Conservation (phyloP, 2,797 vertebrate species). For the Crenuchus spilurus region DNA sequence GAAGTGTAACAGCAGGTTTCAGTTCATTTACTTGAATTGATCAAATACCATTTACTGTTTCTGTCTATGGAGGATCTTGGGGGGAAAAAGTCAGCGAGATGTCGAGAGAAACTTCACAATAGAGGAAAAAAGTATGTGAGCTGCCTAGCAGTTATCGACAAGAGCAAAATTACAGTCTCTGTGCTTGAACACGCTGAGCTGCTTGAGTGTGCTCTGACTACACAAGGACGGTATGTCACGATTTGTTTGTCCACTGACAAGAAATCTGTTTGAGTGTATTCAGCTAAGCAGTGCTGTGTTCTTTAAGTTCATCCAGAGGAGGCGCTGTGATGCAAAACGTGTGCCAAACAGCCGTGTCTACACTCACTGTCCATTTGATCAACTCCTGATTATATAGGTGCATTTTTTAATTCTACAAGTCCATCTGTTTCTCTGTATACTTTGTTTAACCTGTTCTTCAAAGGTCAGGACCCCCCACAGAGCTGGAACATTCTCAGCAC, state of each 20-base stretch:
- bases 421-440: no score
- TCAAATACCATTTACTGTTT: not conserved
- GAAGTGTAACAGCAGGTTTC: no score
- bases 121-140: not conserved
- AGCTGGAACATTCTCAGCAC: no score
- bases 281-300: not conserved
- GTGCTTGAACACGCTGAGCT: constrained; percentile 2
- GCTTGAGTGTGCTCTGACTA: not conserved
- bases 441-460: no score
- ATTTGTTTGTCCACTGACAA: not conserved
- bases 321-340: constrained; percentile 46
- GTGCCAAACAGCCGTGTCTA: constrained; percentile 4
- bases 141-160: not conserved
- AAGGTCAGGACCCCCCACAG: no score
- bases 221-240: not conserved
- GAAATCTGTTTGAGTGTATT: not conserved
- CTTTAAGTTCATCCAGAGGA: constrained; percentile 51
- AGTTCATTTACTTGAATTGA: not conserved
- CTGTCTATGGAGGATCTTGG: not conserved
- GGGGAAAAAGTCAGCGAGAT: not conserved
- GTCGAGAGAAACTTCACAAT: not conserved
- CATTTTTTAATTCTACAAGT: no score
- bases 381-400: no score
- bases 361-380: no score
- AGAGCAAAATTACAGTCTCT: constrained; percentile 16